Conservation (phyloP, 2,888 invertebrate genomes). For the Yponomeuta cagnagella region DNA sequence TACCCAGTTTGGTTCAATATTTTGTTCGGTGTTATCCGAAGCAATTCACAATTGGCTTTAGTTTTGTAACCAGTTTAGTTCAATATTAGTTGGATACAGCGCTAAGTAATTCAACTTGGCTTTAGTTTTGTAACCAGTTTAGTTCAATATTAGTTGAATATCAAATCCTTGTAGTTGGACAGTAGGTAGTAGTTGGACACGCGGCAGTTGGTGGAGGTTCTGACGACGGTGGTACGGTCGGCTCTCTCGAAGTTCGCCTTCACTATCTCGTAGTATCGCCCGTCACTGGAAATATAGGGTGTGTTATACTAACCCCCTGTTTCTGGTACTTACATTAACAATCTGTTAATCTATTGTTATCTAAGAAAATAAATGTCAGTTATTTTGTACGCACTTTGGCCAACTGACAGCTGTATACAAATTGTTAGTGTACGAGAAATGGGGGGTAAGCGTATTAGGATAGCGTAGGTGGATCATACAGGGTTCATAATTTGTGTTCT, state of each 20-base stretch:
- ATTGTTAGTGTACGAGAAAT: no score
- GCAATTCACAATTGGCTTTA: neutral
- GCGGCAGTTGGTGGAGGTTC: slow-evolving; percentile 96
- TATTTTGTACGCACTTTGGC: no score
- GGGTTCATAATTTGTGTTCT: no score
- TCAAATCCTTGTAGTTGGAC: slow-evolving; percentile 93
- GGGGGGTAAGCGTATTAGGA: no score
- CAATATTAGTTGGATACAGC: slow-evolving; percentile 75
- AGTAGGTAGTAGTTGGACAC: slow-evolving; percentile 96
- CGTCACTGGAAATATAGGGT: slow-evolving; percentile 82
- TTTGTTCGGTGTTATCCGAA: no score
- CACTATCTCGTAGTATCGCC: slow-evolving; percentile 98
- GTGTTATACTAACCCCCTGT: neutral
- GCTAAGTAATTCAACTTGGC: no score
- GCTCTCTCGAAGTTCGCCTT: slow-evolving; percentile 99
- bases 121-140: neutral
- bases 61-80: neutral
- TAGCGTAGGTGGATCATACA: no score
- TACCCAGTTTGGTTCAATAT: no score
- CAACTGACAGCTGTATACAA: no score
- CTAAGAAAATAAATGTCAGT: no score
- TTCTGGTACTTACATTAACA: neutral
- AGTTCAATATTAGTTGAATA: slow-evolving; percentile 85
- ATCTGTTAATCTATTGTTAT: no score
- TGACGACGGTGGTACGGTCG: slow-evolving; percentile 95